phyloP scores from a whole-genome alignment of 1,140 invertebrate species.

The Zaprionus gabonicus region DNA sequence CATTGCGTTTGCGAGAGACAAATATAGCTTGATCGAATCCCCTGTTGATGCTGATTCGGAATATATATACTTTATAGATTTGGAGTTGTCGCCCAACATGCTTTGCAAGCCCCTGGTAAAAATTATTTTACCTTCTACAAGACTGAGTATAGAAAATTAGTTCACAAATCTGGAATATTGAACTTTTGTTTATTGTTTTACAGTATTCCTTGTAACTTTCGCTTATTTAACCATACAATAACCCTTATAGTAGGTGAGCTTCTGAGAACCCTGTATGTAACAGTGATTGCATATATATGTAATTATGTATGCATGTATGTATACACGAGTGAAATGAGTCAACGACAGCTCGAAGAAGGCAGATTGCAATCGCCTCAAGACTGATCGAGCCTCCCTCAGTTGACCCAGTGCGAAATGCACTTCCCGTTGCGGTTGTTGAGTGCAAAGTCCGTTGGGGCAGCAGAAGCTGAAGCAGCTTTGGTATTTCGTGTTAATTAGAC shows the following conservation, averaged over 20 bases:
- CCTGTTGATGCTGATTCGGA: too few relatives aligned
- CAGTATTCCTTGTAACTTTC: too few relatives aligned
- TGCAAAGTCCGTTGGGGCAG: slow-evolving; percentile 56
- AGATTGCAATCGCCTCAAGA: slow-evolving; percentile 25
- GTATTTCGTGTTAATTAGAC: slow-evolving; percentile 71
- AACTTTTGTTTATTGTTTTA: too few relatives aligned
- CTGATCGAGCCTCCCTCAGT: not conserved
- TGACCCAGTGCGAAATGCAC: slow-evolving; percentile 62
- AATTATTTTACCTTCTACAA: too few relatives aligned
- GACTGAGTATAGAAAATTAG: too few relatives aligned
- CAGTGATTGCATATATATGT: not conserved
- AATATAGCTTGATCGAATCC: too few relatives aligned
- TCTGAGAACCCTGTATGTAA: not conserved
- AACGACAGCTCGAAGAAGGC: not conserved
- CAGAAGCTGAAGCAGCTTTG: slow-evolving; percentile 39
- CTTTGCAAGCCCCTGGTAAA: too few relatives aligned
- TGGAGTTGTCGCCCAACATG: too few relatives aligned
- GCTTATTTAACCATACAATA: too few relatives aligned
- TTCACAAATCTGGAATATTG: too few relatives aligned
- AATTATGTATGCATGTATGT: not conserved
- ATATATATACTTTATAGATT: too few relatives aligned
- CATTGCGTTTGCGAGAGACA: too few relatives aligned
- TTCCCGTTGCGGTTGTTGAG: slow-evolving; percentile 43
- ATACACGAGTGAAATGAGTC: not conserved
- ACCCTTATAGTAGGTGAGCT: not conserved